These are phyloP conservation scores for Exephanes ischioxanthus DNA, from an alignment of 2,888 invertebrate genomes.

Conservation along the genomic window DNA sequence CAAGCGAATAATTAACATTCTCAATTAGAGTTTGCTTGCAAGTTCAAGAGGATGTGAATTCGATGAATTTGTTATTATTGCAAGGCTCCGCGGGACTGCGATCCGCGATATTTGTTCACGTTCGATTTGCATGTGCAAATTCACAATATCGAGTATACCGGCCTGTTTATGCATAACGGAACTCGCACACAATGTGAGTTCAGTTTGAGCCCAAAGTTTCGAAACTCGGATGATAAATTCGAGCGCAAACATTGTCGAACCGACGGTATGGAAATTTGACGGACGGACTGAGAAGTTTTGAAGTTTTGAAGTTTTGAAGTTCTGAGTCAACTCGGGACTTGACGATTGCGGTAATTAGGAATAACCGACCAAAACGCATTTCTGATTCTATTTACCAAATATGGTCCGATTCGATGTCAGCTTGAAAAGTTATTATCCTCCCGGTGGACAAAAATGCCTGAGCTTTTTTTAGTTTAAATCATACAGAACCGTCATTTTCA, in stretches of 20 bases:
- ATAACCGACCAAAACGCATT: not conserved
- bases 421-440: not conserved
- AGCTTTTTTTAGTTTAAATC: not conserved
- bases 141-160: not conserved
- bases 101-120: not conserved
- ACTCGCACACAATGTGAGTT: not conserved
- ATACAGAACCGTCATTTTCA: too few relatives aligned
- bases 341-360: not conserved
- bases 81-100: slow-evolving; percentile 49
- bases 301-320: not conserved
- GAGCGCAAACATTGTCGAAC: not conserved
- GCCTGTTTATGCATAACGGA: not conserved
- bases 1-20: slow-evolving; percentile 68
- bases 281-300: not conserved
- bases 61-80: slow-evolving; percentile 52
- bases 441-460: not conserved
- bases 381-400: too few relatives aligned
- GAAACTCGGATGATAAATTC: not conserved
- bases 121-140: not conserved
- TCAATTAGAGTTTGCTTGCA: slow-evolving; percentile 67
- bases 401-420: not conserved
- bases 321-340: not conserved
- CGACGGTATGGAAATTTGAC: not conserved
- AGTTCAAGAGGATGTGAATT: slow-evolving; percentile 47
- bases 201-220: not conserved